phyloP scores from a whole-genome alignment of 2,113 vertebrate species.

The Fregetta grallaria region DNA sequence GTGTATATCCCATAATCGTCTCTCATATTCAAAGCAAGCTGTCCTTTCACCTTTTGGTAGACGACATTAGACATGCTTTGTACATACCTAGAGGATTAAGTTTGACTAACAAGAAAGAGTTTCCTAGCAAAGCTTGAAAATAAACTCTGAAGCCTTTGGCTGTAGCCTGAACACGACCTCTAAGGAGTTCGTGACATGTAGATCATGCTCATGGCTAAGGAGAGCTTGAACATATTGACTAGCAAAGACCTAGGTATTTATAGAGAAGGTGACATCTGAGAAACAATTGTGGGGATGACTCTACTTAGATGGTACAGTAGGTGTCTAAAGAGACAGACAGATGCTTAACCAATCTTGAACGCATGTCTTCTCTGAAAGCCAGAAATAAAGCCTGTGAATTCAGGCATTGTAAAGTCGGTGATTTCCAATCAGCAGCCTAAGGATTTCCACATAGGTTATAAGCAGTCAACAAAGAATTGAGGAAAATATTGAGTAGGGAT shows the following conservation, averaged over 20 bases:
- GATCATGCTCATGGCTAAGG: background rate
- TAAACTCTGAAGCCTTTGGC: background rate
- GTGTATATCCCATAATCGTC: background rate
- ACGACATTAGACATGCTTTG: background rate
- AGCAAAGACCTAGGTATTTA: background rate
- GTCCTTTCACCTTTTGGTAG: background rate
- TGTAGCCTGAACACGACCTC: background rate
- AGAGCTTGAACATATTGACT: background rate
- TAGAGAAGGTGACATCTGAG: background rate
- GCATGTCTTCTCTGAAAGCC: background rate
- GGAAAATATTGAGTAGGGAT: background rate
- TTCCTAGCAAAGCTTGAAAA: background rate
- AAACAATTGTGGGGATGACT: background rate
- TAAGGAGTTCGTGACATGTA: background rate
- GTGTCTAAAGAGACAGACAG: background rate
- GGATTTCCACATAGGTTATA: background rate
- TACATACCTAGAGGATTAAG: background rate
- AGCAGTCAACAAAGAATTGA: background rate
- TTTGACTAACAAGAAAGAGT: background rate
- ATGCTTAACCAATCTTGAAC: background rate
- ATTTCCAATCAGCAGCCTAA: background rate
- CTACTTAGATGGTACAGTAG: background rate
- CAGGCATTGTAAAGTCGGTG: background rate
- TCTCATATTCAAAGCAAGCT: background rate
- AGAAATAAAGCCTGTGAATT: background rate